Evolutionary conservation across 2,113 vertebrate genomes (phyloP).

Genomic region (Rhinoderma darwinii): DNA sequence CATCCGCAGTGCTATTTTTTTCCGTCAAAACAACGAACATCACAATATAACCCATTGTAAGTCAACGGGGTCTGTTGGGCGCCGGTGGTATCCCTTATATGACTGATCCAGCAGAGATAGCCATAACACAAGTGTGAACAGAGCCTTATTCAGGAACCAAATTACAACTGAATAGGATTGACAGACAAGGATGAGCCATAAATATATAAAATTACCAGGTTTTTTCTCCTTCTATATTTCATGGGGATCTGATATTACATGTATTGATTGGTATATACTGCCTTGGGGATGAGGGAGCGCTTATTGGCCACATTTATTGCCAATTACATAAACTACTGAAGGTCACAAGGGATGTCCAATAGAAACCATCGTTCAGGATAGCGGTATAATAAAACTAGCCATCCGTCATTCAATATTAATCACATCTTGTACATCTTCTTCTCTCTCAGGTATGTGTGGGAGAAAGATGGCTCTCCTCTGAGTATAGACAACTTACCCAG

Average conservation of each 20-base stretch:
- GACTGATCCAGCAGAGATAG: no score
- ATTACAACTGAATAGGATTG: background rate
- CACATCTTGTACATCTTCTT: background rate
- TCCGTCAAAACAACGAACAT: no score
- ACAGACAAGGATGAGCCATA: background rate
- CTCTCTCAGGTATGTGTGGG: slow-evolving; percentile 85
- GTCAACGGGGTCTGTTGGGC: no score
- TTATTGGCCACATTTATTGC: background rate
- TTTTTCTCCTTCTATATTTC: background rate
- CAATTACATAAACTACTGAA: background rate
- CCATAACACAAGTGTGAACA: no score
- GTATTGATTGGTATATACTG: background rate
- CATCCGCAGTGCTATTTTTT: no score
- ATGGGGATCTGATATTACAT: background rate
- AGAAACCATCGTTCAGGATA: background rate
- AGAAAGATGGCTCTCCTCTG: slow-evolving; percentile 84
- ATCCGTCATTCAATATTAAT: background rate
- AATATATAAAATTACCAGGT: background rate
- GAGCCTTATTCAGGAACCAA: no score
- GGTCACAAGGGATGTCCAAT: background rate
- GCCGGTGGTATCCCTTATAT: no score
- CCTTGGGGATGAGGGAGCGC: background rate
- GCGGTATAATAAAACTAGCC: background rate
- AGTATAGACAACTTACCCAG: slow-evolving; percentile 78
- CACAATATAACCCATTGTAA: no score